Evolutionary conservation across 2,888 invertebrate species (phyloP), one percentile per base, ranked within the genome.

Genomic region (Drosophila colorata): DNA sequence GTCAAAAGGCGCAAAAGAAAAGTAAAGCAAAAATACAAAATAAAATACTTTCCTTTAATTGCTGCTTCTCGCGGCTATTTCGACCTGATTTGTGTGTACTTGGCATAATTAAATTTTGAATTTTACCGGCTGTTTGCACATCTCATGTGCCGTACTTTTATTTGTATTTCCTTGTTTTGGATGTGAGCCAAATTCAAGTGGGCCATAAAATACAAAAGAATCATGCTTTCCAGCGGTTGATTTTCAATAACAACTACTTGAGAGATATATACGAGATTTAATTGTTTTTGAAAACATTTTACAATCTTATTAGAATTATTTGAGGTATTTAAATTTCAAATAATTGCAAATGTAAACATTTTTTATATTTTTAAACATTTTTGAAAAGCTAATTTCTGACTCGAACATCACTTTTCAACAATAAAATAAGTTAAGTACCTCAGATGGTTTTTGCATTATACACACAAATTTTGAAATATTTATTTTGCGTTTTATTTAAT

Each of bases 21-120:
- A 13, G 35, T 20, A 40, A 25, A 41, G 4, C 20, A 20, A 14
- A 52, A 43, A 31, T 11, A 11, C 7, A 6, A 40, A 47, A 60
- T 9, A 16, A 53, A 48, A 44, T 28, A 46, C n/a, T 55, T 67
- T 63, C 35, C 23, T 71, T 59, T 69, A 57, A 65, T 74, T 61
- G 53, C 20, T 52, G 58, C 44, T 44, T 14, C 47, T 40, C 56
- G 23, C 35, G 41, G 46, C 31, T 41, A 13, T 40, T 60, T 63
- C 59, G 73, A 69, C 69, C 86, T 61, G 75, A 47, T 63, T 69
- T 61, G 37, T 59, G 14, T 65, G 61, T 61, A 74, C 80, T 84
- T 81, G 87, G 74, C 81, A 83, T 68, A 83, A 74, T 83, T 74
- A 67, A 52, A 66, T 56, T 69, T 48, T 40, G 52, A 55, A 66